phyloP scores from a whole-genome alignment of 2,797 vertebrate species.

The Xenops minutus region DNA sequence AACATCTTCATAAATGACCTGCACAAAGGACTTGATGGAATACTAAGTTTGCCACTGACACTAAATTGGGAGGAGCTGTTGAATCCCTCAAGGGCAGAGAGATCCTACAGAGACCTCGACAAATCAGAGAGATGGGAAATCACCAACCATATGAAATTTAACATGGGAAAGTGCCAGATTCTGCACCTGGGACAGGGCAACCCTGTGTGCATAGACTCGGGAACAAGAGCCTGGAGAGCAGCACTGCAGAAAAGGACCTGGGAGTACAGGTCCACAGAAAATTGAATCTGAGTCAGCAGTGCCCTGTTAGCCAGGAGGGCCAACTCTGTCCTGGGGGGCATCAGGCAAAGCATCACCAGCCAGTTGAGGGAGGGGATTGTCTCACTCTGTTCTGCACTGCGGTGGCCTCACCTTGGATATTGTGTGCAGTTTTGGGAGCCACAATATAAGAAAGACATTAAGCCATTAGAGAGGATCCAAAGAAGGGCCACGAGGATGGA shows the following conservation, averaged over 20 bases:
- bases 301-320: not conserved
- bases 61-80: not conserved
- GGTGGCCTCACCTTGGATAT: not conserved
- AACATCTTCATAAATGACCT: not conserved
- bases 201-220: not conserved
- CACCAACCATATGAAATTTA: not conserved
- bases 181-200: not conserved
- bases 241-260: not conserved
- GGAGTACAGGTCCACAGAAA: not conserved
- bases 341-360: not conserved
- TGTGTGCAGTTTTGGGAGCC: not conserved
- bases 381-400: not conserved
- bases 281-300: not conserved
- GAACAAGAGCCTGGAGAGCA: not conserved
- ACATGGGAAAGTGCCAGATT: not conserved
- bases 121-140: not conserved
- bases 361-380: not conserved
- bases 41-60: not conserved
- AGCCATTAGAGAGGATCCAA: not conserved
- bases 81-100: not conserved
- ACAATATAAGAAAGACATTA: not conserved
- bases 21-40: not conserved
- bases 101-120: not conserved
- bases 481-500: not conserved
- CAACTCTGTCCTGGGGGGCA: too few species aligned